A percentile compares a stretch with the other conserved stretches of the same genome.
These are phyloP conservation scores for Lepas anatifera DNA, from an alignment of 2,888 invertebrate species.

Conservation along the genomic window DNA sequence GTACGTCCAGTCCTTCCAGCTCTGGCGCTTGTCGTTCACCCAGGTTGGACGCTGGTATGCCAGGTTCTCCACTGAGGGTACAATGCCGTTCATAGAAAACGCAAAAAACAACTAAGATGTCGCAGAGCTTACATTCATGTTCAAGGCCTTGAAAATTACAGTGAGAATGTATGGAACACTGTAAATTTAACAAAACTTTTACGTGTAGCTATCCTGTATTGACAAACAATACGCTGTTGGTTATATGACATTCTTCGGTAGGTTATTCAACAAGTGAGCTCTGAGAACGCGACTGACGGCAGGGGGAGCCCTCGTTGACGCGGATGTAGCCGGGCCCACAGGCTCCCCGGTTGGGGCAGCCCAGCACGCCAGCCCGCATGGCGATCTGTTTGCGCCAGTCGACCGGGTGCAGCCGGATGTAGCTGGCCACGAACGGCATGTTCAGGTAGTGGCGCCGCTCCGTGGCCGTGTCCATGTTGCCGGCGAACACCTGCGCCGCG, in stretches of 20 bases:
- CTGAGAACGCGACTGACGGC: constrained; percentile 37
- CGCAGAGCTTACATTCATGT: no score
- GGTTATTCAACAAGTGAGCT: no score
- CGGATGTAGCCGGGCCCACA: constrained; percentile 39
- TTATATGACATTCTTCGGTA: no score
- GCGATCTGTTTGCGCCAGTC: constrained; percentile 39
- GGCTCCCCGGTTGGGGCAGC: constrained; percentile 38
- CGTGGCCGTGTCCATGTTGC: constrained; percentile 40
- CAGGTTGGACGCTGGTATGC: constrained; percentile 40
- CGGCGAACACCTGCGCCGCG: constrained; percentile 40
- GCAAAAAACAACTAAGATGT: neutral
- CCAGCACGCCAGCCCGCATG: constrained; percentile 39
- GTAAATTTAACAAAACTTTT: neutral
- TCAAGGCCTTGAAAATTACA: neutral
- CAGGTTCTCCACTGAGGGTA: constrained; percentile 38
- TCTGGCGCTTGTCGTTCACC: constrained; percentile 41
- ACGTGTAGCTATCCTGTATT: neutral
- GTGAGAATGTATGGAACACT: neutral
- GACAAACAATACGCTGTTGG: neutral
- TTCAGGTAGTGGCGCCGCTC: constrained; percentile 40
- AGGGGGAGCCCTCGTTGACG: constrained; percentile 39
- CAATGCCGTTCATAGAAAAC: neutral
- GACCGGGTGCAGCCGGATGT: constrained; percentile 38
- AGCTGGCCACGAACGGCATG: constrained; percentile 39
- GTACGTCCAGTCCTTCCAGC: constrained; percentile 35